Percentiles rank a stretch among this genome's conserved stretches.
These are phyloP conservation scores for Malacoctenus gilli DNA, from an alignment of 2,797 vertebrate genomes.

Conservation along the genomic window DNA sequence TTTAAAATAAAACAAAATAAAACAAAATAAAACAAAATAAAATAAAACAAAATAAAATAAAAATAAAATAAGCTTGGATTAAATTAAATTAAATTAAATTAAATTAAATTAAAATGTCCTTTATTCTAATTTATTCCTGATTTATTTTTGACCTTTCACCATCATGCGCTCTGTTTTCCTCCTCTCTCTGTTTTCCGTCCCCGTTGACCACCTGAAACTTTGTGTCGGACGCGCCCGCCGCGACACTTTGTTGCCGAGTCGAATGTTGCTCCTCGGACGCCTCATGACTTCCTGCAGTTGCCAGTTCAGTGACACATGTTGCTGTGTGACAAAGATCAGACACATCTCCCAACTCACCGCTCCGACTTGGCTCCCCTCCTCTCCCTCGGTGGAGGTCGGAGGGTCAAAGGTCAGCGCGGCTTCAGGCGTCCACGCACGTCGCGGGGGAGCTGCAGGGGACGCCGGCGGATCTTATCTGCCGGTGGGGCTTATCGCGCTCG, in stretches of 20 bases:
- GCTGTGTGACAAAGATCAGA: slow-evolving; percentile 71
- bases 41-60: slow-evolving; percentile 10
- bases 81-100: slow-evolving; percentile 4
- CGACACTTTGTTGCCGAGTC: no score
- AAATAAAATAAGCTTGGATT: no score
- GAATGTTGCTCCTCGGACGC: neutral
- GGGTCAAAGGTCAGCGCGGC: slow-evolving; percentile 62
- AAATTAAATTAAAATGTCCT: neutral
- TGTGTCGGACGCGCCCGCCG: no score
- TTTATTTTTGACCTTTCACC: no score
- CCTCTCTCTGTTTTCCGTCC: no score
- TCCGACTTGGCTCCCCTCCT: slow-evolving; percentile 13
- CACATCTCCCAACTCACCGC: slow-evolving; percentile 64
- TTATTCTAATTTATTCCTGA: no score
- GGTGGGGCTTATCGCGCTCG: slow-evolving; percentile 33
- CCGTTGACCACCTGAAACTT: no score
- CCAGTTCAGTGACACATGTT: slow-evolving; percentile 29
- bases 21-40: neutral
- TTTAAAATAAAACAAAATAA: slow-evolving; percentile 5
- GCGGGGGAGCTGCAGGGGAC: no score
- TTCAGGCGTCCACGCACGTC: slow-evolving; percentile 2
- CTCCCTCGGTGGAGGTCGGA: slow-evolving; percentile 13
- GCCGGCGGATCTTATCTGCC: slow-evolving; percentile 13
- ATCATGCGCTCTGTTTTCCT: no score
- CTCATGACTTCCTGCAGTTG: slow-evolving; percentile 4